Percentiles rank a stretch among this genome's conserved stretches.
These are phyloP conservation scores for Rhipidura dahli DNA, from an alignment of 2,113 vertebrate species.

Conservation along the genomic window DNA sequence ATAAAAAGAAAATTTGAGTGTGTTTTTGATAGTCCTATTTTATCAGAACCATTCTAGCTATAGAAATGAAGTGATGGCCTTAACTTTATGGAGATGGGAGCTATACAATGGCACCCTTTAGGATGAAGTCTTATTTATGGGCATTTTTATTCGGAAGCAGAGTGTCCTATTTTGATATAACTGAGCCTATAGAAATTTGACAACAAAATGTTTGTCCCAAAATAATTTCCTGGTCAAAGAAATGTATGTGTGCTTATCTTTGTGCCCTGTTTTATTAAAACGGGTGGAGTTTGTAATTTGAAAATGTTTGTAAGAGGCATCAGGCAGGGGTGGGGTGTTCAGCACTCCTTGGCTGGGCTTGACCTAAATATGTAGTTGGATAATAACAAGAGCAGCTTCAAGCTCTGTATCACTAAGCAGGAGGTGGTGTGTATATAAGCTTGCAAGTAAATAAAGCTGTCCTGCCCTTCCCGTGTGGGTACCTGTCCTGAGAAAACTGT, in stretches of 20 bases:
- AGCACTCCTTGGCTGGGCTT: background rate
- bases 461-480: fast-evolving
- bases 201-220: background rate
- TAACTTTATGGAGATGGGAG: background rate
- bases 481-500: background rate
- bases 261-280: background rate
- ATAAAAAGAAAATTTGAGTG: background rate
- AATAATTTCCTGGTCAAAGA: background rate
- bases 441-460: background rate
- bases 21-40: background rate
- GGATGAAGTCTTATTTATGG: background rate
- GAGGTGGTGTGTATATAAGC: background rate
- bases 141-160: background rate
- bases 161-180: background rate
- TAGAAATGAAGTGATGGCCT: background rate
- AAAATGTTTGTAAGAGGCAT: background rate
- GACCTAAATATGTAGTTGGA: background rate
- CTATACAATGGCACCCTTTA: fast-evolving
- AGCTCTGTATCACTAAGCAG: background rate
- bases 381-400: background rate
- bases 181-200: background rate
- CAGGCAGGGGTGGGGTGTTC: background rate
- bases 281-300: background rate
- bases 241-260: background rate
- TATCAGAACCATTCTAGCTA: background rate